These are phyloP conservation scores for Leucania comma DNA, from an alignment of 2,888 invertebrate genomes.

Conservation along the genomic window DNA sequence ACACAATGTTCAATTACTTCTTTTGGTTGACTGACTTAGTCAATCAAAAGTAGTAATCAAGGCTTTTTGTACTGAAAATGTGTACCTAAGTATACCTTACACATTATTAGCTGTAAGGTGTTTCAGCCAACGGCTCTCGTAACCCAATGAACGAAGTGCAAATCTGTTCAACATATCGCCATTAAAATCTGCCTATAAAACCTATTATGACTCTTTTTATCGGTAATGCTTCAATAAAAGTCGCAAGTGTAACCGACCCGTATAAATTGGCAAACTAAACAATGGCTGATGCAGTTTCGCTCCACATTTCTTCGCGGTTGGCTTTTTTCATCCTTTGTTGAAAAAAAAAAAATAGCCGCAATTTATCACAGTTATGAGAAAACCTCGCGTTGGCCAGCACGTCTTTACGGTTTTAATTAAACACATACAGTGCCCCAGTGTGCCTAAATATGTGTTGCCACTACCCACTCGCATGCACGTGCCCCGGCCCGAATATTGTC, in stretches of 20 bases:
- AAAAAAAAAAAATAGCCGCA: slow-evolving; percentile 76
- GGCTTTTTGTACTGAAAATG: not conserved
- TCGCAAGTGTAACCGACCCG: slow-evolving; percentile 90
- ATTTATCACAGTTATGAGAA: slow-evolving; percentile 89
- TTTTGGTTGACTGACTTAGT: not conserved
- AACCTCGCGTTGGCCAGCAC: slow-evolving; percentile 88
- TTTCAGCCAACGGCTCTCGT: slow-evolving; percentile 58
- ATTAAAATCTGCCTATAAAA: slow-evolving; percentile 89
- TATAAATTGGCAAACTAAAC: slow-evolving; percentile 91
- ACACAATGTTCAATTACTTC: not conserved
- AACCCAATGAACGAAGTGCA: slow-evolving; percentile 76
- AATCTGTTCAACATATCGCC: slow-evolving; percentile 83
- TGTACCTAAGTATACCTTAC: not conserved
- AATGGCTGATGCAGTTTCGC: slow-evolving; percentile 88
- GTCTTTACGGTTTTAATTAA: slow-evolving; percentile 87
- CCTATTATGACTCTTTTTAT: slow-evolving; percentile 89
- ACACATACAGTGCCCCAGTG: slow-evolving; percentile 79
- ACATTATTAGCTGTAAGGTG: slow-evolving; percentile 24
- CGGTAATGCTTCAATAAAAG: slow-evolving; percentile 90
- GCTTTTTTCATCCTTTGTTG: slow-evolving; percentile 82
- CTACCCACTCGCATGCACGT: slow-evolving; percentile 73
- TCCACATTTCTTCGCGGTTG: slow-evolving; percentile 87
- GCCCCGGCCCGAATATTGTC: slow-evolving; percentile 75
- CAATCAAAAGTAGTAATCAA: not conserved
- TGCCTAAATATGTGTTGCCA: slow-evolving; percentile 81